A percentile compares a stretch with the other conserved stretches of the same genome.
phyloP scores from a whole-genome alignment of 2,888 invertebrate species.

The Anticlea derivata region DNA sequence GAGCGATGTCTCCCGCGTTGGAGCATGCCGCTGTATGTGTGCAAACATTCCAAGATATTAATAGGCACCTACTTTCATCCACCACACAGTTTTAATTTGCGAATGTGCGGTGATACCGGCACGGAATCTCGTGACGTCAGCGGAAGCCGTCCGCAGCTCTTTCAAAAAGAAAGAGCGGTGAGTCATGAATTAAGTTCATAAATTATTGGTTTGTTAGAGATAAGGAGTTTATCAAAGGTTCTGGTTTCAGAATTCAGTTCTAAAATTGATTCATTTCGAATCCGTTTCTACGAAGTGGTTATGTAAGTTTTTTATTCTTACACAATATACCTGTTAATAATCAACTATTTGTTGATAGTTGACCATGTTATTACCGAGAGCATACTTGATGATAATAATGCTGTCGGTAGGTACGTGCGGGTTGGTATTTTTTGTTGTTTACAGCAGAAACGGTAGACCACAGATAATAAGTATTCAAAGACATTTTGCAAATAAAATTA shows the following conservation, averaged over 20 bases:
- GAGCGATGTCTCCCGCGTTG: slow-evolving; percentile 25
- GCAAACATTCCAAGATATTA: slow-evolving; percentile 31
- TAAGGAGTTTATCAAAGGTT: neutral
- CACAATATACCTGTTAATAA: too few relatives aligned
- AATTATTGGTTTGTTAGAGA: neutral
- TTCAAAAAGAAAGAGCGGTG: slow-evolving; percentile 8
- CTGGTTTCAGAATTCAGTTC: too few relatives aligned
- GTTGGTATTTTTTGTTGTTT: too few relatives aligned
- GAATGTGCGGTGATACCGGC: slow-evolving; percentile 17
- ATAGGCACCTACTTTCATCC: slow-evolving; percentile 24
- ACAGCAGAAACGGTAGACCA: slow-evolving; percentile 18
- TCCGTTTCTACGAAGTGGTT: too few relatives aligned
- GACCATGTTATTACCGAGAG: slow-evolving; percentile 15
- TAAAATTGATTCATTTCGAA: too few relatives aligned
- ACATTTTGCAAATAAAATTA: too few relatives aligned
- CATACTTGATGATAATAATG: slow-evolving; percentile 15
- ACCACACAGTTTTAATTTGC: slow-evolving; percentile 27
- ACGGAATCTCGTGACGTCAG: slow-evolving; percentile 23
- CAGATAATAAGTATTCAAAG: neutral
- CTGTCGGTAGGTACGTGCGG: too few relatives aligned
- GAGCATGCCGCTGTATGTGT: slow-evolving; percentile 12
- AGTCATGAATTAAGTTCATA: slow-evolving; percentile 9
- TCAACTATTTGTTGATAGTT: too few relatives aligned
- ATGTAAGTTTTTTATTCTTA: too few relatives aligned
- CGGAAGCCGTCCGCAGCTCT: too few relatives aligned